Conservation (phyloP, 2,797 vertebrate species). For the Schizopygopsis pylzovi region DNA sequence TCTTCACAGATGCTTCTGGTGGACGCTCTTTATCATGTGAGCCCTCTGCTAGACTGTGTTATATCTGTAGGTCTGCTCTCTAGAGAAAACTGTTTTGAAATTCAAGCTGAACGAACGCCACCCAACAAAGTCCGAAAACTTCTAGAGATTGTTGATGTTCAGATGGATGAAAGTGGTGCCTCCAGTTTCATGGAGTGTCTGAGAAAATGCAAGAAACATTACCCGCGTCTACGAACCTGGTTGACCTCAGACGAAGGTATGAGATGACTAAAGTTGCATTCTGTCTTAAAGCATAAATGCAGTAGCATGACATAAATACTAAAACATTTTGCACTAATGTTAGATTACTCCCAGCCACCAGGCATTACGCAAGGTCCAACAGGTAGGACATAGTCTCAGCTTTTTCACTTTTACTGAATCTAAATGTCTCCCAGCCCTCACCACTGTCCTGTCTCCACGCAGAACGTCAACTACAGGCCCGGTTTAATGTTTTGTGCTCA, state of each 20-base stretch:
- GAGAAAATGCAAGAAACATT: constrained; percentile 63
- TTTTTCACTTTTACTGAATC: not conserved
- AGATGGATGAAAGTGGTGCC: constrained; percentile 65
- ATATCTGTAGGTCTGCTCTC: constrained; percentile 64
- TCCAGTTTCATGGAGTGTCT: constrained; percentile 65
- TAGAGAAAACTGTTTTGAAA: constrained; percentile 66
- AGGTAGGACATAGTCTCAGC: constrained; percentile 55
- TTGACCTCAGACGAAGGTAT: constrained; percentile 57
- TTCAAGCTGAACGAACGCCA: constrained; percentile 63
- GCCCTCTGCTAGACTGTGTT: constrained; percentile 65
- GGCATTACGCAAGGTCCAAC: constrained; percentile 61
- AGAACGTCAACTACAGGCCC: constrained; percentile 61
- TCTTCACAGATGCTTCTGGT: constrained; percentile 65
- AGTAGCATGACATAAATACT: not conserved
- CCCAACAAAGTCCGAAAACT: constrained; percentile 63
- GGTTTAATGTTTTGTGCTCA: constrained; percentile 59
- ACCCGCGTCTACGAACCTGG: constrained; percentile 65
- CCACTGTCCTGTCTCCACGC: not conserved
- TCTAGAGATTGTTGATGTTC: constrained; percentile 68
- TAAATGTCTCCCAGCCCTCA: not conserved
- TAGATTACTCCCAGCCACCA: constrained; percentile 12
- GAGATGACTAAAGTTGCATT: not conserved
- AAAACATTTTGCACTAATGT: constrained; percentile 23
- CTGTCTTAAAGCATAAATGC: not conserved
- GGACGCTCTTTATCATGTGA: constrained; percentile 64